Evolutionary conservation across 2,888 invertebrate species (phyloP), one percentile per base, ranked within the genome.

Genomic region (Polydrusus cervinus): DNA sequence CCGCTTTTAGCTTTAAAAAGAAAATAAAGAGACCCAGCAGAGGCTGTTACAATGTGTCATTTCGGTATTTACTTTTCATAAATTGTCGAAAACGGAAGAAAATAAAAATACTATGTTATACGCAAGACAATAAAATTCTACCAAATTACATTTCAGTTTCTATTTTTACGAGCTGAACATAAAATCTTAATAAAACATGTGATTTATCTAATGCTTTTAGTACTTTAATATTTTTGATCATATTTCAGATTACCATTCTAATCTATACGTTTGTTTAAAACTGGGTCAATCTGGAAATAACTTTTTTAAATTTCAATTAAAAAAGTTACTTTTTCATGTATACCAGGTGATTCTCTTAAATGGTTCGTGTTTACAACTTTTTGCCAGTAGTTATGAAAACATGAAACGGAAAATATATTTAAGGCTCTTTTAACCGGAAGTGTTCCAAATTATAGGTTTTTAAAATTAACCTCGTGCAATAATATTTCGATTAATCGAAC

Each of bases 51-150:
- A 51, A 25, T 51, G 16, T 51, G 20, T 9, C 20, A 51, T 51
- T 25, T 25, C 11, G 25, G 18, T 49, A 49, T 49, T 49, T 49
- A 8, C 49, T 49, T 49, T 18, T 51, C 25, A 25, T 51, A 51
- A 51, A 25, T 25, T 11, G 25, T 51, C 10, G 9, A 51, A 51
- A 51, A 10, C 11, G 13, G 8, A 25, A 11, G 3, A 25, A 51
- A 51, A 51, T 51, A 51, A 51, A 51, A 51, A 51, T 51, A 25
- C 51, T 25, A 51, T 18, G 51, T 49, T 49, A 49, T 49, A 49
- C 16, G 18, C 20, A 11, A 51, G 20, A 51, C 13, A 20, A 51
- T 51, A 51, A 51, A 51, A 51, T 51, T 25, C 51, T 25, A 51
- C 25, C 25, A 25, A 51, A 51, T 51, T 25, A 13, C 20, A 18